Base-by-base conservation (phyloP, 2,888 invertebrate genomes). In the Elmis aenea region DNA sequence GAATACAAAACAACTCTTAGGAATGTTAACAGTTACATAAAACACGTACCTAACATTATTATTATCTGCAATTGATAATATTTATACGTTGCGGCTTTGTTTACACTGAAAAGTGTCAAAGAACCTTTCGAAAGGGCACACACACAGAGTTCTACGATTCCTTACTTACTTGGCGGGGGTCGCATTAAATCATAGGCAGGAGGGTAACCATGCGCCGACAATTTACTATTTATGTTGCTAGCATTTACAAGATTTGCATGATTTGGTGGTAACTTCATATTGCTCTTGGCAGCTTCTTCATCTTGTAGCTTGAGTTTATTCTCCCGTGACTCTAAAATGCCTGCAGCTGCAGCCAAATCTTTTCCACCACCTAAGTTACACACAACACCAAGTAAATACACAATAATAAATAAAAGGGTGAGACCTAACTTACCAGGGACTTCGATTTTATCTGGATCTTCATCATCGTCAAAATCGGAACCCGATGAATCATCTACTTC, bases 391-490 rank as follows among this genome's bases (percentile, higher is more conserved):
- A n/a, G n/a, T n/a, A n/a, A n/a, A n/a, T n/a, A n/a, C n/a, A 6
- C 18, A 8, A 18, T 6, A 18, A 6, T 8, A 18, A 8, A 18
- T 8, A 5, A 8, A 18, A 8, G 18, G 18, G 5, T 8, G 18
- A 18, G 8, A 18, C 18, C 18, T 8, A 8, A 59, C 65, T 69
- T 67, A 85, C 89, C 90, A 64, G 90, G 90, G 25, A 91, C 89
- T 77, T 89, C 87, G 69, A 89, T 83, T 70, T 85, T 88, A 67
- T 91, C 91, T 37, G 91, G 91, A 74, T 91, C 91, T 55, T 87
- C 89, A 65, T 88, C 88, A 55, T 88, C 87, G 62, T 86, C 87
- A 58, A 87, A 87, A 63, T 87, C 87, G 18, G 77, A 78, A 25
- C 75, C 78, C 22, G 76, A 76, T 44, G 75, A 71, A 52, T 75